Conservation (phyloP, 2,113 vertebrate genomes). For the Spheniscus mendiculus region DNA sequence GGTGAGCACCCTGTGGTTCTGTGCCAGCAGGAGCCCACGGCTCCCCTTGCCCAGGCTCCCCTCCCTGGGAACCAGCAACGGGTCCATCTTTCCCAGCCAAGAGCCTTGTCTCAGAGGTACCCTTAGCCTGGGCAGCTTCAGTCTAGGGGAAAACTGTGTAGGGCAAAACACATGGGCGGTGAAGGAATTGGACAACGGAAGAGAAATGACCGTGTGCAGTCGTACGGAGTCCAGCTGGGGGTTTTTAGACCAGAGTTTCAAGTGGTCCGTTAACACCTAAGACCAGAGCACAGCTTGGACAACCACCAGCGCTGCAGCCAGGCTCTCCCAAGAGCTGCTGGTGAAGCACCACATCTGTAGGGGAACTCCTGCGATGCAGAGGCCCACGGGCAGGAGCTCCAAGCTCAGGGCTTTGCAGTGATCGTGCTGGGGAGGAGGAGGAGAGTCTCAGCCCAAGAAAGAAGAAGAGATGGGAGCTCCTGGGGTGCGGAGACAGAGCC, state of each 20-base stretch:
- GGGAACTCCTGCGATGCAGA: not conserved
- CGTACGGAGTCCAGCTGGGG: not conserved
- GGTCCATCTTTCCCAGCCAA: not conserved
- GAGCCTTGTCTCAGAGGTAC: not conserved
- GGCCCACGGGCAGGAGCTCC: not conserved
- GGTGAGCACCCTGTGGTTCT: not conserved
- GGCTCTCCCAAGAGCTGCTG: not conserved
- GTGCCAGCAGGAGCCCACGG: not conserved
- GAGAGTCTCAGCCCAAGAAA: not conserved
- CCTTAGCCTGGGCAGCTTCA: not conserved
- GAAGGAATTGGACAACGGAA: not conserved
- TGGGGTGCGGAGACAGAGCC: not conserved
- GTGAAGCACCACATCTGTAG: not conserved
- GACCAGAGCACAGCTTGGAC: not conserved
- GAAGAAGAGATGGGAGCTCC: not conserved
- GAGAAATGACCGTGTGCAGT: not conserved
- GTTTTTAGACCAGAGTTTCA: not conserved
- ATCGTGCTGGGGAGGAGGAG: not conserved
- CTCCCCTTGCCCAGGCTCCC: not conserved
- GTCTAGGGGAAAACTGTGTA: not conserved
- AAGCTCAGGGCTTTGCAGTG: not conserved
- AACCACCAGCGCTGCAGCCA: not conserved
- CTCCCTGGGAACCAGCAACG: not conserved
- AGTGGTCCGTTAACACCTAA: not conserved
- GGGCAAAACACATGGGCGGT: not conserved